Base-by-base conservation (phyloP, 2,113 vertebrate species). In the Mustela nigripes region DNA sequence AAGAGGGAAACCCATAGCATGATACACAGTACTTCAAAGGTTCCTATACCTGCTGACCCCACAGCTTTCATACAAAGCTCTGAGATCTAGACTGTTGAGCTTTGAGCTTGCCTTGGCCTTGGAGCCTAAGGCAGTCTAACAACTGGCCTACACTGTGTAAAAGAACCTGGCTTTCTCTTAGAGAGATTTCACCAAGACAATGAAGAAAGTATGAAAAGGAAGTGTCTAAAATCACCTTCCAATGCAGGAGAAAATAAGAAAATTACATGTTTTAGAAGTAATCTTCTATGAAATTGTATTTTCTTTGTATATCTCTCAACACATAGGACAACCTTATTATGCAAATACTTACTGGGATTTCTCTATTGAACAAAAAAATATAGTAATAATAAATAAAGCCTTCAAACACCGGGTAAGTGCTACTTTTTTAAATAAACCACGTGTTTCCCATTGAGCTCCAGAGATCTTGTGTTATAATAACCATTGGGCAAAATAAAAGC, bases 81-180 rank as follows among this genome's bases (percentile, higher is more conserved):
- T 95, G 60, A 91, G 92, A 76, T 22, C 24, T 60, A 33, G 62
- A 73, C 69, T 71, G 39, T 10, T 0, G 4, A 76, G 36, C 65
- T 95, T 96, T 97, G 58, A 97, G 80, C 19, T 90, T 84, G 26
- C 69, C 62, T 89, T 90, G 80, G 36, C 84, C 39, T 92, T 97
- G 45, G 85, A 91, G 62, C 85, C 19, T 24, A 33, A 86, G 60
- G 53, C n/a, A 79, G 48, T 2, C 7, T 85, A 79, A 92, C 50
- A 86, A 83, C 63, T 7, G 62, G 10, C 28, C 60, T 94, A 18
- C 45, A 19, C 26, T 39, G 31, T 36, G 15, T 56, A 56, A 89
- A 71, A 91, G 56, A 92, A 62, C 42, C 83, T 33, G 48, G 11
- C 39, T 93, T 42, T 91, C 22, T 39, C 63, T 76, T 62, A 48